Conservation (phyloP, 2,113 vertebrate species). For the Scatophagus argus region DNA sequence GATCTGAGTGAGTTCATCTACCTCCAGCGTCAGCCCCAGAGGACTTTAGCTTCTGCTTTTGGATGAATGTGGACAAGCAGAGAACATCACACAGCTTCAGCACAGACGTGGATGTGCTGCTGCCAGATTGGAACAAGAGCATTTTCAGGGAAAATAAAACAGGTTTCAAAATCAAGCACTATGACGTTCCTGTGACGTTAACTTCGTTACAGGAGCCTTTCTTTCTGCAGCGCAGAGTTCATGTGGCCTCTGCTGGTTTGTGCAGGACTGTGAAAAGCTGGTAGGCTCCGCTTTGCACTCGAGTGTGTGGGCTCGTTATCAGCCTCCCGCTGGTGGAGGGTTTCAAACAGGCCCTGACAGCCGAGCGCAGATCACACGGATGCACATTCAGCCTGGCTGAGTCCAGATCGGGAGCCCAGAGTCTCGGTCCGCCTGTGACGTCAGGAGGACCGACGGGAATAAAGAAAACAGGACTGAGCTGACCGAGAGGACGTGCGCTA, state of each 20-base stretch:
- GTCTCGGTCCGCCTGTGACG: conserved; percentile 5
- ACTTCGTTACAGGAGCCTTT: background rate
- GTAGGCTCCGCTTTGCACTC: too few species aligned
- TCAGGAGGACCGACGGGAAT: background rate
- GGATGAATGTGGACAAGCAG: too few species aligned
- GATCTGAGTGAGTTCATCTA: too few species aligned
- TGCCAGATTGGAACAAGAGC: too few species aligned
- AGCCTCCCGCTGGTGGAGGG: background rate
- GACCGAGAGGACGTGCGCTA: background rate
- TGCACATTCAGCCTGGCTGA: conserved; percentile 4
- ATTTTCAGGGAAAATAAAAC: background rate
- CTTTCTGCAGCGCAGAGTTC: background rate
- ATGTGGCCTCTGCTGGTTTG: background rate
- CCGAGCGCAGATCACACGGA: conserved; percentile 12
- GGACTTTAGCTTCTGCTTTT: too few species aligned
- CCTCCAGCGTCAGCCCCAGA: too few species aligned
- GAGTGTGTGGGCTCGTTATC: conserved; percentile 2
- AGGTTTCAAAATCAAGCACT: background rate
- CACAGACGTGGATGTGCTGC: background rate
- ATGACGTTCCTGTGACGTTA: too few species aligned
- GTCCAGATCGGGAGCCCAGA: background rate
- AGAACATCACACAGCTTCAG: background rate
- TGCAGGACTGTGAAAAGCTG: background rate
- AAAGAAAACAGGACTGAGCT: background rate
- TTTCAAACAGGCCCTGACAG: conserved; percentile 13